These are phyloP conservation scores for Trilocha varians DNA, from an alignment of 2,888 invertebrate species.

Conservation along the genomic window DNA sequence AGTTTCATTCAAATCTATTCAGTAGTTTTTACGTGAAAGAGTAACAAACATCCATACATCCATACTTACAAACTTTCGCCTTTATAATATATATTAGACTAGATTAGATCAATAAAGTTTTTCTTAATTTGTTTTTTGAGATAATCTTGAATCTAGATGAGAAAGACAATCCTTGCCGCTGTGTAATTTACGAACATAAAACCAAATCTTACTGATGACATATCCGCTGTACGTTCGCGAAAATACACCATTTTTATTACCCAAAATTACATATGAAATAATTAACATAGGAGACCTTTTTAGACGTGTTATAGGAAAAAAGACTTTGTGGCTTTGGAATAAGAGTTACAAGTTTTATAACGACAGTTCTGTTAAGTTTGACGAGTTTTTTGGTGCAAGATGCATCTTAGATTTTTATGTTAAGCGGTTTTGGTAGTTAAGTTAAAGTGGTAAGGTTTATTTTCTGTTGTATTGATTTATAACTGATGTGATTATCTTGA, in stretches of 20 bases:
- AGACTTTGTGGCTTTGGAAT: conserved; percentile 9
- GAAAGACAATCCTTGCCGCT: conserved; percentile 11
- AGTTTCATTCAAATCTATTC: too few species aligned
- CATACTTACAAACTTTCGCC: too few species aligned
- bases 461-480: not conserved
- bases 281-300: conserved; percentile 3
- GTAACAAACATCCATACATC: too few species aligned
- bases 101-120: too few species aligned
- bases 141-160: too few species aligned
- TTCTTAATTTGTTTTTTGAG: too few species aligned
- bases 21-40: too few species aligned
- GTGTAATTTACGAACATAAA: conserved; percentile 47
- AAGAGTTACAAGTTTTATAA: conserved; percentile 3
- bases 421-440: not conserved
- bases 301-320: conserved; percentile 2
- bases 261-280: conserved; percentile 31
- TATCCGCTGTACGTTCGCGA: conserved; percentile 30
- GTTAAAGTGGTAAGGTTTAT: not conserved
- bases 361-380: not conserved
- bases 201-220: conserved; percentile 41
- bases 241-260: conserved; percentile 41
- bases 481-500: not conserved
- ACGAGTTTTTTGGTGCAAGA: not conserved
- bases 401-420: not conserved
- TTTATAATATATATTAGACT: too few species aligned